Conservation (phyloP, 2,113 vertebrate genomes). For the Anhinga rufa region DNA sequence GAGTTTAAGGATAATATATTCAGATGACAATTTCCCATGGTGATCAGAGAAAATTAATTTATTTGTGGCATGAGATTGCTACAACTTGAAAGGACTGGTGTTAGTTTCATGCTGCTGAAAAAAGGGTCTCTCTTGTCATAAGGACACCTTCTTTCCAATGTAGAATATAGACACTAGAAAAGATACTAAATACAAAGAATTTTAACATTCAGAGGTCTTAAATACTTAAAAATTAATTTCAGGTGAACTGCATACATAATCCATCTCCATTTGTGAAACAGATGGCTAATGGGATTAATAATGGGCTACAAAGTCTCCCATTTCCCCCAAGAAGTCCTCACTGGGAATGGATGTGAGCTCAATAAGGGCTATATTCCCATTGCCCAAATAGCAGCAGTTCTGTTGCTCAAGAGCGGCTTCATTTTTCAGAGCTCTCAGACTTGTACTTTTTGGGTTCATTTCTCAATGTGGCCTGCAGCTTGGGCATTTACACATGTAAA, state of each 20-base stretch:
- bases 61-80: neutral
- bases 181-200: neutral
- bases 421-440: neutral
- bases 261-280: neutral
- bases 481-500: neutral
- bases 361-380: neutral
- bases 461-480: neutral
- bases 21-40: neutral
- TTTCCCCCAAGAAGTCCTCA: neutral
- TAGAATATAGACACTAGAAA: neutral
- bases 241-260: neutral
- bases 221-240: neutral
- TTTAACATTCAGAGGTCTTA: neutral
- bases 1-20: neutral
- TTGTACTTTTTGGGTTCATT: neutral
- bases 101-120: neutral
- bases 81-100: neutral
- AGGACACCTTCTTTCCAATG: neutral
- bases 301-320: neutral
- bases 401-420: fast-evolving
- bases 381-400: neutral
- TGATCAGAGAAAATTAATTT: neutral
- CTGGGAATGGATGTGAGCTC: too few relatives aligned
- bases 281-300: neutral
- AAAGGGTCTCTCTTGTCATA: neutral